Evolutionary conservation across 1,140 invertebrate genomes (phyloP).

Genomic region (Acromyrmex charruanus): DNA sequence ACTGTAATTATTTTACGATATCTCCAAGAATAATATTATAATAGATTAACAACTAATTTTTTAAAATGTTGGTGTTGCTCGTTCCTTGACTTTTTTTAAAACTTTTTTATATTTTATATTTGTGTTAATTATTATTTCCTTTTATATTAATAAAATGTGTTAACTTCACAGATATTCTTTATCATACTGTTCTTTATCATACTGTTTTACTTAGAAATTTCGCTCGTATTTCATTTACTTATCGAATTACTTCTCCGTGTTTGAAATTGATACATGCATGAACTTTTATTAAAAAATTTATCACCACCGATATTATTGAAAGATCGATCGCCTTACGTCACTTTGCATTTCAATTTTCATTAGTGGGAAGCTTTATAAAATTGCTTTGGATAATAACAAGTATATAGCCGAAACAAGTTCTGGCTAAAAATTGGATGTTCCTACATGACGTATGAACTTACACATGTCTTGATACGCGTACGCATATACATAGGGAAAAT

Average conservation of each 20-base stretch:
- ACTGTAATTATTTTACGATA: no score
- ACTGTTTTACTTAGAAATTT: constrained; percentile 5
- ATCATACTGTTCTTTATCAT: not conserved
- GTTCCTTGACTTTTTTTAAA: no score
- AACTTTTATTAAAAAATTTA: constrained; percentile 22
- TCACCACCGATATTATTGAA: not conserved
- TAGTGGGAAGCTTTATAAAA: not conserved
- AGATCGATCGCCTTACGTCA: constrained; percentile 42
- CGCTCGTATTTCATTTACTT: not conserved
- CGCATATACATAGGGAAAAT: constrained; percentile 57
- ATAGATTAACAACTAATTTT: no score
- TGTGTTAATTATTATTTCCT: no score
- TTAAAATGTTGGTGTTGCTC: no score
- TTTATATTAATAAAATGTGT: no score
- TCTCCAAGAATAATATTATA: no score
- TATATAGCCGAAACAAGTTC: constrained; percentile 1
- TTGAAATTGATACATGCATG: constrained; percentile 38
- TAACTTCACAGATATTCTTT: no score
- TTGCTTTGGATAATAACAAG: not conserved
- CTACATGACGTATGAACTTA: constrained; percentile 34
- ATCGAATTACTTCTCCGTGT: constrained; percentile 24
- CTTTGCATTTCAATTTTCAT: not conserved
- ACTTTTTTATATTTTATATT: no score
- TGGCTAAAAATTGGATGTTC: constrained; percentile 23
- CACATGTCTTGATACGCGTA: constrained; percentile 11